A percentile compares a stretch with the other conserved stretches of the same genome.
Conservation (phyloP, 1,140 invertebrate species). For the Helicoverpa zea region DNA sequence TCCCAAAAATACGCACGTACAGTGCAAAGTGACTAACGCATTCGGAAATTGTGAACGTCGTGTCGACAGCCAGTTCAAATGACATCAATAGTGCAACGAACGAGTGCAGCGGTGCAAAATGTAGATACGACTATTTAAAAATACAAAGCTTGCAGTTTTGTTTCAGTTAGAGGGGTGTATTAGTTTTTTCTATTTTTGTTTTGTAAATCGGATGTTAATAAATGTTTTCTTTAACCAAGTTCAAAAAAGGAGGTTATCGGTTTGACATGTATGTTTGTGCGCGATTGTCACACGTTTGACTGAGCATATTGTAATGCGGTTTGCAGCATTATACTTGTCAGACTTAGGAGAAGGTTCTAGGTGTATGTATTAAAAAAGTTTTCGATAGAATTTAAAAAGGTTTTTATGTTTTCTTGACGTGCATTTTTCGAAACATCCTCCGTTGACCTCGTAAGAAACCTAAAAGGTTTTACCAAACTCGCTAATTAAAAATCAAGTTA, state of each 20-base stretch:
- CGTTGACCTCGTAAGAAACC: not conserved
- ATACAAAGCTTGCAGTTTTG: conserved; percentile 4
- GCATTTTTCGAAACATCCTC: not conserved
- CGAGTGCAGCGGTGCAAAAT: conserved; percentile 6
- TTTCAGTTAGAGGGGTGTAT: not conserved
- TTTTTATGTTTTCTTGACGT: not conserved
- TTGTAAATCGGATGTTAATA: not conserved
- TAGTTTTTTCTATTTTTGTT: not conserved
- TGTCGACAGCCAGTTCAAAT: conserved; percentile 35
- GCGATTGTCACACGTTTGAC: not conserved
- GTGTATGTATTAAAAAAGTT: no score
- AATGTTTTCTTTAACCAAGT: no score
- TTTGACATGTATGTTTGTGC: no score
- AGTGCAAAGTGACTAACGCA: conserved; percentile 41
- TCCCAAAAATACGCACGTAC: conserved; percentile 40
- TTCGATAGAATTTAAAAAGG: no score
- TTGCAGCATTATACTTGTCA: not conserved
- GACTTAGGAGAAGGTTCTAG: not conserved
- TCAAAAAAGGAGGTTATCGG: no score
- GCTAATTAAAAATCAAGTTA: conserved; percentile 43
- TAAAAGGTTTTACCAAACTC: not conserved
- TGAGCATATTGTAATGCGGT: not conserved
- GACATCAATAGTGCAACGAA: conserved; percentile 36
- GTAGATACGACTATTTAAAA: conserved; percentile 31
- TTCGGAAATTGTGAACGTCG: conserved; percentile 46